phyloP scores from a whole-genome alignment of 2,113 vertebrate species.

The Plectropomus leopardus region DNA sequence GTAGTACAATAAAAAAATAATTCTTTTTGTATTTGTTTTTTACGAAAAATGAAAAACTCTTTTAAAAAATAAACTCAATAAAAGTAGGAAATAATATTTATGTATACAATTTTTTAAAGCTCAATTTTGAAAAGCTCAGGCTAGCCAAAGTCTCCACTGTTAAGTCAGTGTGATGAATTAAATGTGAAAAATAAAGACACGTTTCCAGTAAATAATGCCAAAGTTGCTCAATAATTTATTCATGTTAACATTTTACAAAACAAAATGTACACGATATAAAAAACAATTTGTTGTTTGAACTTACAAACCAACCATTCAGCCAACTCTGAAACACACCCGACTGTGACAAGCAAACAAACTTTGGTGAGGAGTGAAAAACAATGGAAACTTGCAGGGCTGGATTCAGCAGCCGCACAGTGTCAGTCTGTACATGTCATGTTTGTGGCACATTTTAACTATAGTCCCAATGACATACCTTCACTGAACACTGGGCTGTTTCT shows the following conservation, averaged over 20 bases:
- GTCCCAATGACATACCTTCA: not conserved
- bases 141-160: not conserved
- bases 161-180: not conserved
- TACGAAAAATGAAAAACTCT: too few species aligned
- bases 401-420: not conserved
- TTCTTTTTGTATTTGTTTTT: too few species aligned
- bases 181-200: not conserved
- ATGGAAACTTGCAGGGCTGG: slow-evolving; percentile 12
- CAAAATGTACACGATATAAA: slow-evolving; percentile 56
- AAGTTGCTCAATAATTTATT: slow-evolving; percentile 79
- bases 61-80: too few species aligned
- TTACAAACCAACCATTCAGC: slow-evolving; percentile 8
- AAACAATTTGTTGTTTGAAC: slow-evolving; percentile 34
- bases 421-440: not conserved
- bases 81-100: too few species aligned
- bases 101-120: too few species aligned
- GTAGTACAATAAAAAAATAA: too few species aligned
- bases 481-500: not conserved
- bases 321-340: slow-evolving; percentile 19
- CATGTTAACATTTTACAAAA: slow-evolving; percentile 64
- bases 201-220: not conserved
- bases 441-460: not conserved
- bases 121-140: too few species aligned
- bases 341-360: slow-evolving; percentile 27
- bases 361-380: slow-evolving; percentile 15